phyloP scores from a whole-genome alignment of 2,797 vertebrate species.

The Urocyon cinereoargenteus region DNA sequence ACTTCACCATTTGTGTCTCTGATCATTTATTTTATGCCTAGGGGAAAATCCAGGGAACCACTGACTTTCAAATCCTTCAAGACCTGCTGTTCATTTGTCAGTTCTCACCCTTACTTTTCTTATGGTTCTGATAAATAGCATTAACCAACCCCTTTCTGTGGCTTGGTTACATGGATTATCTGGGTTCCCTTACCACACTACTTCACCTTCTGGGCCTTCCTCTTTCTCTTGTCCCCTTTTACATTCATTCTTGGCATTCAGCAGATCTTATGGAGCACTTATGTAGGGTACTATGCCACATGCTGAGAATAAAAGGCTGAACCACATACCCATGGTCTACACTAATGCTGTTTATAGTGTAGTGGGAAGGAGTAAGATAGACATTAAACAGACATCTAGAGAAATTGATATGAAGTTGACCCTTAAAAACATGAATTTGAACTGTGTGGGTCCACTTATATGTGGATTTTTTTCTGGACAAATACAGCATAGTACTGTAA shows the following conservation, averaged over 20 bases:
- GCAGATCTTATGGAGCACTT: neutral
- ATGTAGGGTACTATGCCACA: neutral
- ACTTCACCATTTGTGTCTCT: conserved; percentile 42
- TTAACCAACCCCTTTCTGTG: neutral
- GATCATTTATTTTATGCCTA: neutral
- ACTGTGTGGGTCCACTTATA: neutral
- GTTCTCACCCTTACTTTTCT: neutral
- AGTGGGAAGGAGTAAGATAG: neutral
- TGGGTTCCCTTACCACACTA: neutral
- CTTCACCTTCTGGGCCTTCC: neutral
- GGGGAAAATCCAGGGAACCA: neutral
- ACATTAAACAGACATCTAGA: neutral
- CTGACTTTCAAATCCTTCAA: neutral
- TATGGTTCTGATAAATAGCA: neutral
- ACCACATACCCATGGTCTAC: neutral
- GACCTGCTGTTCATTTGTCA: neutral
- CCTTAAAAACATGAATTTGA: neutral
- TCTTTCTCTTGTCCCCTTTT: neutral
- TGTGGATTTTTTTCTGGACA: neutral
- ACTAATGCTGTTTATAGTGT: neutral
- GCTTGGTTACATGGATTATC: neutral
- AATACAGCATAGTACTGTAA: neutral
- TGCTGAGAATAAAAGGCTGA: neutral
- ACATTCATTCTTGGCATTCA: neutral
- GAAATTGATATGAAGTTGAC: neutral